A percentile compares a stretch with the other conserved stretches of the same genome.
These are phyloP conservation scores for Momotus momota DNA, from an alignment of 2,797 vertebrate species.

Conservation along the genomic window DNA sequence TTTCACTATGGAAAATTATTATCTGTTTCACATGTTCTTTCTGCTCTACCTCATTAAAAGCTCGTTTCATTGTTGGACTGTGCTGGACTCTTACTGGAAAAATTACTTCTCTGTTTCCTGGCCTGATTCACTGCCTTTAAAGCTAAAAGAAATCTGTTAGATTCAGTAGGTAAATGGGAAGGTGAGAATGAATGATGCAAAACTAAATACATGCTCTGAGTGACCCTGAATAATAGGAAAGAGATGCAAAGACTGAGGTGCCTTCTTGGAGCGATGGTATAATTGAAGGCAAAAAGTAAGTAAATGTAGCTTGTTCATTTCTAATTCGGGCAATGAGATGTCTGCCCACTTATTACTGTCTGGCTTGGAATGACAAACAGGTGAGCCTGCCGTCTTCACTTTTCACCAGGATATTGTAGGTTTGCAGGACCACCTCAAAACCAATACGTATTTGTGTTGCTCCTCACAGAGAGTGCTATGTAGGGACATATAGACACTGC, in stretches of 20 bases:
- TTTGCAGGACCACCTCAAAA: constrained; percentile 29
- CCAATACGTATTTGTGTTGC: not conserved
- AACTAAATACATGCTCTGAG: not conserved
- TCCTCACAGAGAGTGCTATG: constrained; percentile 12
- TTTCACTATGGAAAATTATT: not conserved
- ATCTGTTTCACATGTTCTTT: not conserved
- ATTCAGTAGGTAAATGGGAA: not conserved
- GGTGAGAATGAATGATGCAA: not conserved
- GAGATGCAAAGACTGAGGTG: not conserved
- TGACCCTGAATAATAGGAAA: not conserved
- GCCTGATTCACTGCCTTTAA: not conserved
- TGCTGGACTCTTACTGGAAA: not conserved
- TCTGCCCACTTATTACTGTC: not conserved
- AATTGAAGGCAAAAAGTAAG: not conserved
- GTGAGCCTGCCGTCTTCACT: not conserved
- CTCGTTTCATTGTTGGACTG: not conserved
- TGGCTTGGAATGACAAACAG: not conserved
- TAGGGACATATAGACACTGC: not conserved
- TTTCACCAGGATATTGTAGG: not conserved
- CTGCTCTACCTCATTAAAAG: not conserved
- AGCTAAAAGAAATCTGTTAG: not conserved
- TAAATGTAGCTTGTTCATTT: not conserved
- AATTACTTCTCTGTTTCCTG: not conserved
- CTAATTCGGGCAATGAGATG: constrained; percentile 3
- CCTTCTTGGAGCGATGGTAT: not conserved